Base-by-base conservation (phyloP, 2,888 invertebrate species). In the Ennomos erosarius region DNA sequence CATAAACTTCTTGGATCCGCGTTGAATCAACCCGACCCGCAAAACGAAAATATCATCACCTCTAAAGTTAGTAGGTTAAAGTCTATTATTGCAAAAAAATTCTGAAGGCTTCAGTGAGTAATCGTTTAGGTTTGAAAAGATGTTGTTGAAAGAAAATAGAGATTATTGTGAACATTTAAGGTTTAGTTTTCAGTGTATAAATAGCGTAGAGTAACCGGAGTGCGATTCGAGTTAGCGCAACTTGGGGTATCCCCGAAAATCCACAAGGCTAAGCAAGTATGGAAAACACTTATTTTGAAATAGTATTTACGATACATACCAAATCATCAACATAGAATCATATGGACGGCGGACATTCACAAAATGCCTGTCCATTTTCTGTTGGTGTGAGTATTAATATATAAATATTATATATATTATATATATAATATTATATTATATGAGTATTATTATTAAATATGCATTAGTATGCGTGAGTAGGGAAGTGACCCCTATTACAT, bases 141-240 rank as follows among this genome's bases (percentile, higher is more conserved):
- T 46, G 43, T 42, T 48, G 64, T 42, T 62, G 70, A 57, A 44
- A 48, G 33, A 76, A 76, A 70, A 59, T 74, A 38, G 57, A 54
- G 65, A 65, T 33, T 83, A 68, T 43, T 0, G 0, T 2, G 3
- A 1, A 1, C 36, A 0, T 0, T 40, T 74, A 81, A 67, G 60
- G 78, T 75, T 43, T 52, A 52, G 64, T 79, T 81, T 78, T 45
- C 49, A 12, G 36, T 35, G 40, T 39, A 46, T 65, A 44, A n/a
- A 46, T 60, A 46, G 37, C 36, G 62, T 53, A 59, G 53, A 56
- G 59, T 67, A 70, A 74, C 70, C 77, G 68, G 70, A 78, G 81
- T 84, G 84, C 84, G 84, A 84, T 84, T 84, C 84, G 82, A 85
- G 85, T 81, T 88, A 87, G 77, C 87, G 88, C 82, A 89, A 90